Base-by-base conservation (phyloP, 2,113 vertebrate genomes). In the Hystrix cristata region DNA sequence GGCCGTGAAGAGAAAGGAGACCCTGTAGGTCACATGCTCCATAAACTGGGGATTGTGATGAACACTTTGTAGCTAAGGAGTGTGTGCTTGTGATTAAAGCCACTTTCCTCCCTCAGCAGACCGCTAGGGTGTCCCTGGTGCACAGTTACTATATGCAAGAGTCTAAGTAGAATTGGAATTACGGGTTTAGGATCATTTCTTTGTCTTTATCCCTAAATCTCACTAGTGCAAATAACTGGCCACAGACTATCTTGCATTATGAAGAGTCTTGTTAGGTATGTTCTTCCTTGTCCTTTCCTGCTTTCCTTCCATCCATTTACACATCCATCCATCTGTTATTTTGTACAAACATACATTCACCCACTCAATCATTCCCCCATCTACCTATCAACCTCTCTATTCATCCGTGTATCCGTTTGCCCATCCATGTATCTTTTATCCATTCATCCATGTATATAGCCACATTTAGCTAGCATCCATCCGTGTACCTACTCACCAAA, bases 61-160 rank as follows among this genome's bases (percentile, higher is more conserved):
- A 27, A 18, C 43, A 38, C 21, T 13, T 7, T 21, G 25, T 18
- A 18, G 9, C 48, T 7, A 90, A 34, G 34, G 79, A 15, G 38
- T 1, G 1, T 11, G 6, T 10, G 29, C 27, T 67, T 25, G 38
- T 23, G 31, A 53, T 7, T 43, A 15, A 38, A 55, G 43, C 51
- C 19, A 4, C 51, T 19, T 23, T 7, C 34, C 7, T 14, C 53
- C 72, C 53, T 31, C 0, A 27, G 72, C 1, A 8, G 31, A 31
- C 48, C 18, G 2, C 25, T 7, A 11, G 0, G 4, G 1, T 8
- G 9, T 59, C 34, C 4, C 7, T 19, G 62, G 4, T 67, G 43
- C 29, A 4, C 12, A 13, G 57, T 53, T 13, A 62, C 69, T 29
- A 16, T 18, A 16, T 51, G 29, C 51, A 67, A 59, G 60, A 85